Conservation (phyloP, 2,797 vertebrate genomes). For the Manis javanica region DNA sequence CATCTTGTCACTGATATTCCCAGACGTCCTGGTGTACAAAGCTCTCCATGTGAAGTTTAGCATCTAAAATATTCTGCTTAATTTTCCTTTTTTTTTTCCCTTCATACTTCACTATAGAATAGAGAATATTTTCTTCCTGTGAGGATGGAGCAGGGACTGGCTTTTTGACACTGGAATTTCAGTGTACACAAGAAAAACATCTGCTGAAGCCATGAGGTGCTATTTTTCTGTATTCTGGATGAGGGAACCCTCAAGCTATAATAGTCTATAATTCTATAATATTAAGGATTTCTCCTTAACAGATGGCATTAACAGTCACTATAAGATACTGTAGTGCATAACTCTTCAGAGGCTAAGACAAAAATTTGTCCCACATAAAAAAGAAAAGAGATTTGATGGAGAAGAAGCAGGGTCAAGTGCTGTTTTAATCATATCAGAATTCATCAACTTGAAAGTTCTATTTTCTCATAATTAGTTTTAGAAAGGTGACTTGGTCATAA, state of each 20-base stretch:
- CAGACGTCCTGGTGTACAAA: constrained; percentile 61
- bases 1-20: constrained; percentile 83
- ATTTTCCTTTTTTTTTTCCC: constrained; percentile 68
- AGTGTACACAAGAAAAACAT: constrained; percentile 68
- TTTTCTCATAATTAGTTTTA: constrained; percentile 70
- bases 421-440: constrained; percentile 50
- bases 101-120: constrained; percentile 73
- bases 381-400: constrained; percentile 26
- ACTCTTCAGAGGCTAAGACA: constrained; percentile 32
- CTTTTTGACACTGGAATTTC: constrained; percentile 68
- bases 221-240: constrained; percentile 57
- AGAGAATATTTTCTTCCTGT: constrained; percentile 74
- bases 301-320: constrained; percentile 56
- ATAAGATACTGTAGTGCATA: constrained; percentile 57
- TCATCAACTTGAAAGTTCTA: constrained; percentile 8
- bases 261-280: constrained; percentile 49
- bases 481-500: constrained; percentile 70
- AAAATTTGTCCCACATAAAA: background rate
- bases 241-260: constrained; percentile 60
- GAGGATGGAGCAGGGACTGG: constrained; percentile 65
- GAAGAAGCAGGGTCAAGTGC: background rate
- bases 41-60: constrained; percentile 74
- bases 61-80: constrained; percentile 48
- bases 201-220: constrained; percentile 45
- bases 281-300: constrained; percentile 61